phyloP scores from a whole-genome alignment of 2,888 invertebrate species.

The Harmothoe impar region DNA sequence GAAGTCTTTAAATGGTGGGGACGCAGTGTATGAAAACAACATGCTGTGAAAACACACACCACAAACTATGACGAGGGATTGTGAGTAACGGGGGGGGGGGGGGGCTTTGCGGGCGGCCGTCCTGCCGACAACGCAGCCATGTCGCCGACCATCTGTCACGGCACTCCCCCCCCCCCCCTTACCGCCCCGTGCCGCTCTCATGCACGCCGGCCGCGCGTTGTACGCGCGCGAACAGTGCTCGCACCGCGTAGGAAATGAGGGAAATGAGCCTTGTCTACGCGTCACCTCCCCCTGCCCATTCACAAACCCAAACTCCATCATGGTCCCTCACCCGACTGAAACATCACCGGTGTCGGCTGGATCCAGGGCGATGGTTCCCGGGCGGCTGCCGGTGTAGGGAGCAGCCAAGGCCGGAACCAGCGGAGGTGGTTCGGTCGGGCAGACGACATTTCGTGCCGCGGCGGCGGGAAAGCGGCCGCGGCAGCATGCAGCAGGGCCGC shows the following conservation, averaged over 20 bases:
- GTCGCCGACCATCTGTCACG: slow-evolving; percentile 46
- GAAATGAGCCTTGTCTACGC: background rate
- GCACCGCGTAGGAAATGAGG: slow-evolving; percentile 16
- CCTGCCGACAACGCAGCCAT: slow-evolving; percentile 8
- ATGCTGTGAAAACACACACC: no score
- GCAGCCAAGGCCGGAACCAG: background rate
- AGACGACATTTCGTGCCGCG: slow-evolving; percentile 34
- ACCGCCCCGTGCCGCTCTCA: background rate
- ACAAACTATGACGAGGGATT: no score
- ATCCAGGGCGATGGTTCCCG: background rate
- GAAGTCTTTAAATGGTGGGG: no score
- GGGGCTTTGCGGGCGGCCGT: background rate
- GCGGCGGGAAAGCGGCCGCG: background rate
- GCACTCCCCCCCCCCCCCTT: background rate
- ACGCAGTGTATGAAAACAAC: no score
- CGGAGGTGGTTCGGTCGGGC: slow-evolving; percentile 29
- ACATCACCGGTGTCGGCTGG: background rate
- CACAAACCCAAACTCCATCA: no score
- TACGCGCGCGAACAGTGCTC: background rate
- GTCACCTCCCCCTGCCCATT: no score
- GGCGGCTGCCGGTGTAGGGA: background rate
- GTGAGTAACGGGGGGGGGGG: background rate
- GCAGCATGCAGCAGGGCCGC: background rate
- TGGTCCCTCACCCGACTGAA: background rate
- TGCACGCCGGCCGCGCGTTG: background rate